Conservation (phyloP, 1,140 invertebrate genomes). For the Neodiprion pinetum region DNA sequence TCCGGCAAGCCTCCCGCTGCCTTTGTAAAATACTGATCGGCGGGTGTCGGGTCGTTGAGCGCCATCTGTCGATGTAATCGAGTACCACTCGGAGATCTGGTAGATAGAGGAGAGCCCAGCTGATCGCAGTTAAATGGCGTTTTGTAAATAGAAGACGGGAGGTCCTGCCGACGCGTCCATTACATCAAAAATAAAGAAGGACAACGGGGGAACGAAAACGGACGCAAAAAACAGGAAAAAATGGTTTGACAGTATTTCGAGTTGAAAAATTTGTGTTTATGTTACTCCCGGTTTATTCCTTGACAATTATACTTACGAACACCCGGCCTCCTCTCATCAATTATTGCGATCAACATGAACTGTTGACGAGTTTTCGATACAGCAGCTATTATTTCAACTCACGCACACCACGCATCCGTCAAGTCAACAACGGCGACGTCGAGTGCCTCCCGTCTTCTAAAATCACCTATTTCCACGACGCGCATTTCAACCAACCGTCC, state of each 20-base stretch:
- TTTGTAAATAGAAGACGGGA: constrained; percentile 43
- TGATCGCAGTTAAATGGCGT: background rate
- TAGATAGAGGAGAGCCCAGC: background rate
- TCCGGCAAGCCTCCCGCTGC: too few relatives aligned
- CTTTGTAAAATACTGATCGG: background rate
- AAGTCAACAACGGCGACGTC: constrained; percentile 24
- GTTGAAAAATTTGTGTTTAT: constrained; percentile 26
- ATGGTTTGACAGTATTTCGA: constrained; percentile 34
- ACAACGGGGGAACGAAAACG: too few relatives aligned
- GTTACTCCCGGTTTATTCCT: background rate
- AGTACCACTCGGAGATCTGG: background rate
- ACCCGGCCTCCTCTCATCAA: background rate
- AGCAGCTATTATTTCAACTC: too few relatives aligned
- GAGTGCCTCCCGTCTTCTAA: constrained; percentile 47
- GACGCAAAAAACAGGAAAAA: constrained; percentile 20
- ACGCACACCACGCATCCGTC: too few relatives aligned
- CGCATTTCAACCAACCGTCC: constrained; percentile 8
- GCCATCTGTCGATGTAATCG: background rate
- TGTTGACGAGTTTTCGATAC: too few relatives aligned
- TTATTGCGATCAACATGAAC: too few relatives aligned
- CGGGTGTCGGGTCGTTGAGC: background rate
- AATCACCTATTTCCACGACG: background rate
- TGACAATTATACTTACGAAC: background rate
- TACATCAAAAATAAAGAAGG: constrained; percentile 4
- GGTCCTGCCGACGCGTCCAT: constrained; percentile 39